Percentiles rank a stretch among this genome's conserved stretches.
Evolutionary conservation across 2,113 vertebrate species (phyloP).

Genomic region (Cyprinodon brontotheroides): DNA sequence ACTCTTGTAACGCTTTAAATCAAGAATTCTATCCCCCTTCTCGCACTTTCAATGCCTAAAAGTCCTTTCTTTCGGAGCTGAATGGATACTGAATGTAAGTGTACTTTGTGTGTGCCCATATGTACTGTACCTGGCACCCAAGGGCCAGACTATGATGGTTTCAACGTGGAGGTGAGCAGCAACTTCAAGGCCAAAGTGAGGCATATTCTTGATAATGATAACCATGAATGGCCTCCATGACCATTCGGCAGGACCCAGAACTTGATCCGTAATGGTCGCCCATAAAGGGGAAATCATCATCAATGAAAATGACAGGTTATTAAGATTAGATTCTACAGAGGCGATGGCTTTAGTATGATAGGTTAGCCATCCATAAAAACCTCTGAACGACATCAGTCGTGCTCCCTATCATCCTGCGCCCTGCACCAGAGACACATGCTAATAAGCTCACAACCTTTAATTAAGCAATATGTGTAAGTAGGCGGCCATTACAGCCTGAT

Average conservation of each 20-base stretch:
- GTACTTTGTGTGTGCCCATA: conserved; percentile 23
- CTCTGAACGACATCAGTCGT: conserved; percentile 77
- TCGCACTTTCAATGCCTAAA: background rate
- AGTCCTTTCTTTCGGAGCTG: background rate
- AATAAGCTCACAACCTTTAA: conserved; percentile 99
- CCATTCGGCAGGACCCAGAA: conserved; percentile 61
- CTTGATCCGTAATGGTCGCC: conserved; percentile 76
- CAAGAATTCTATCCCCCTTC: background rate
- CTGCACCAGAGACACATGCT: conserved; percentile 97
- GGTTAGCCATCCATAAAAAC: conserved; percentile 97
- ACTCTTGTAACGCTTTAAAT: background rate
- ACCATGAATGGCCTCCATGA: conserved; percentile 38
- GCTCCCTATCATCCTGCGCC: conserved; percentile 86
- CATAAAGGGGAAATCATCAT: conserved; percentile 82
- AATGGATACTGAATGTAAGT: background rate
- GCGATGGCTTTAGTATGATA: conserved; percentile 87
- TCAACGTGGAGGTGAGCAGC: conserved; percentile 55
- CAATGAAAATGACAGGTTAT: conserved; percentile 91
- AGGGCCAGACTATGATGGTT: conserved; percentile 45
- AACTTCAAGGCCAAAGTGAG: conserved; percentile 72
- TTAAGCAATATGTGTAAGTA: conserved; percentile 99
- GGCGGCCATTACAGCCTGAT: conserved; percentile 98
- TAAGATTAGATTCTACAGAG: conserved; percentile 84
- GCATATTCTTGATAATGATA: conserved; percentile 57
- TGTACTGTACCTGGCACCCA: background rate